Base-by-base conservation (phyloP, 2,797 vertebrate species). In the Hypotaenidia philippensis region DNA sequence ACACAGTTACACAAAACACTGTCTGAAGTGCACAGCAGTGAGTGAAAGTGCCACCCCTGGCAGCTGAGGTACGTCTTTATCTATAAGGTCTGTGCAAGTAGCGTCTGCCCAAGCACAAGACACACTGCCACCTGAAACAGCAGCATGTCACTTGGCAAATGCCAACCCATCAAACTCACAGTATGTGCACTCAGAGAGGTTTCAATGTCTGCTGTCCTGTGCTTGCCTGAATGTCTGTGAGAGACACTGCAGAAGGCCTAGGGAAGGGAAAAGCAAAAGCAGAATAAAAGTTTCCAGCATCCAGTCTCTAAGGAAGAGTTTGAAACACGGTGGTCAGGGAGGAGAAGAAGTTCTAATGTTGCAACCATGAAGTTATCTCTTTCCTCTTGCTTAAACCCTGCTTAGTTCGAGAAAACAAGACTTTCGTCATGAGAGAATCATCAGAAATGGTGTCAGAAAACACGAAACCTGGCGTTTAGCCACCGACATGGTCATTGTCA, bases 401-500 rank as follows among this genome's bases (percentile, higher is more conserved):
- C 8, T 19, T 16, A 20, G 13, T 57, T 79, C 56, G 70, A 56
- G 32, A 69, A 85, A 90, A 50, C 6, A 41, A 29, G 10, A 69
- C 78, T 81, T 83, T 26, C 12, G 13, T 53, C 1, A 44, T 20
- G 22, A 64, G 31, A 34, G 83, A 71, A 75, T 50, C 23, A 23
- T 55, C 1, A 45, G 8, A 90, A 81, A 23, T 6, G 3, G 20
- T n/a, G 12, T 40, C 1, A 3, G 36, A 40, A 75, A 57, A 76
- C 47, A 16, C 3, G 2, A 65, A 68, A 60, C 55, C 29, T 27
- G 23, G 7, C 19, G 8, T 15, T 74, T 27, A 77, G 38, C 11
- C 29, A 41, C 0, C 41, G 26, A 11, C 18, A 3, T 3, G 31
- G 40, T 36, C 34, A 22, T 5, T 1, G 27, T 23, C 5, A 11